Evolutionary conservation across 2,888 invertebrate species (phyloP), one percentile per base, ranked within the genome.

Genomic region (Cyclophora albipunctata): DNA sequence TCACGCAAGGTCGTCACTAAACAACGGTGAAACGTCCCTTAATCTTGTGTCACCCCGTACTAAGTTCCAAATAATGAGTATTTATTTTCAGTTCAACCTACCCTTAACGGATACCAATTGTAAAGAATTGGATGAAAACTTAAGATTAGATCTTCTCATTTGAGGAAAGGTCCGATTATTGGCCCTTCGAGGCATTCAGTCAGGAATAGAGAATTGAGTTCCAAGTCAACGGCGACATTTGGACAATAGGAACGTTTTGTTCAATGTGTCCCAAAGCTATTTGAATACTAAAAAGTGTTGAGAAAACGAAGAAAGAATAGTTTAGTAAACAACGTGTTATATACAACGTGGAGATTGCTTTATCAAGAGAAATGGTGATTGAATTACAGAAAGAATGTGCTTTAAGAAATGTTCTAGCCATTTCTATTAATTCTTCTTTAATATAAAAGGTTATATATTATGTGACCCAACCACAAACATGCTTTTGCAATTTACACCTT

Each of bases 121-220:
- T 72, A 73, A 73, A 74, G 74, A 75, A 74, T 76, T 59, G 75
- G 67, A 75, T 73, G 72, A 75, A 76, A 76, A 75, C 64, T 69
- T 65, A 51, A 79, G 81, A 81, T 81, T 73, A 75, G 74, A 81
- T 80, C 81, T 81, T 75, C 75, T 78, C 76, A 78, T 81, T 78
- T 75, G 68, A 69, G 57, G 67, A 75, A 78, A 75, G 76, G 78
- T 76, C 74, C 77, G 69, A 80, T 63, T 73, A 79, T 78, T 71
- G 76, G 70, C 67, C 77, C 77, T 66, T 49, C 40, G 74, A 71
- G 76, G 69, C 70, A 60, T 69, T 78, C 73, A 67, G 62, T 62
- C 51, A 63, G 66, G 66, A 74, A 72, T 58, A 54, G 63, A 49
- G 65, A 66, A 76, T 75, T 71, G 75, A 75, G 66, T 74, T 57